phyloP scores from a whole-genome alignment of 2,888 invertebrate genomes.

The Leptinotarsa rubiginosa region DNA sequence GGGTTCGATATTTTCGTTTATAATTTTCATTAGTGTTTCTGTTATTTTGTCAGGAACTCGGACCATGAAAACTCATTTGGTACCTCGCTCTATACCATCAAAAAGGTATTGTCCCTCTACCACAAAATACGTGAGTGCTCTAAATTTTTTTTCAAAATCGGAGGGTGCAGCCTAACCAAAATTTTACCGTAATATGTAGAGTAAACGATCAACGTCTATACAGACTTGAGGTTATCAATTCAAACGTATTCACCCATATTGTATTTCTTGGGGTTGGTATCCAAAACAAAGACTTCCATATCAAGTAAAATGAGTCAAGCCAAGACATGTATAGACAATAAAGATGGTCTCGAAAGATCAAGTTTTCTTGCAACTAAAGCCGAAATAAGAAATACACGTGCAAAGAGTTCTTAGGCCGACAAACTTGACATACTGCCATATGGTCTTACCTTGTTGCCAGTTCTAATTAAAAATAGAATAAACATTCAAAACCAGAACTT shows the following conservation, averaged over 20 bases:
- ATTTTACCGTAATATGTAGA: too few species aligned
- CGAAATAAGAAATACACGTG: slow-evolving; percentile 56
- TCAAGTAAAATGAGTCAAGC: slow-evolving; percentile 24
- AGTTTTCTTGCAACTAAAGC: slow-evolving; percentile 50
- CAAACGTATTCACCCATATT: not conserved
- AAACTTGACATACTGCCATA: slow-evolving; percentile 44
- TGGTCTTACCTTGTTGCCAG: slow-evolving; percentile 43
- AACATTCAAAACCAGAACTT: too few species aligned
- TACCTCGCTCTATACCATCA: too few species aligned
- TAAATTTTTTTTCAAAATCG: too few species aligned
- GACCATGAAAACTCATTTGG: too few species aligned
- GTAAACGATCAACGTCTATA: not conserved
- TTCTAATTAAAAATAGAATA: too few species aligned
- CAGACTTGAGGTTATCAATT: not conserved
- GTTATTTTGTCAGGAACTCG: too few species aligned
- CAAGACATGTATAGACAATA: slow-evolving; percentile 30
- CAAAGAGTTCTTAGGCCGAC: slow-evolving; percentile 50
- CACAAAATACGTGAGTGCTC: too few species aligned
- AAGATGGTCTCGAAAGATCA: slow-evolving; percentile 51
- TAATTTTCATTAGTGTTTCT: too few species aligned
- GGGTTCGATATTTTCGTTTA: too few species aligned
- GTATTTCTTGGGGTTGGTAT: slow-evolving; percentile 18
- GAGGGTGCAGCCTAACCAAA: too few species aligned
- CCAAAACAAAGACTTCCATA: slow-evolving; percentile 24
- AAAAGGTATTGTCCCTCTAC: too few species aligned